A percentile compares a stretch with the other conserved stretches of the same genome.
Conservation (phyloP, 2,113 vertebrate species). For the Aepyceros melampus region DNA sequence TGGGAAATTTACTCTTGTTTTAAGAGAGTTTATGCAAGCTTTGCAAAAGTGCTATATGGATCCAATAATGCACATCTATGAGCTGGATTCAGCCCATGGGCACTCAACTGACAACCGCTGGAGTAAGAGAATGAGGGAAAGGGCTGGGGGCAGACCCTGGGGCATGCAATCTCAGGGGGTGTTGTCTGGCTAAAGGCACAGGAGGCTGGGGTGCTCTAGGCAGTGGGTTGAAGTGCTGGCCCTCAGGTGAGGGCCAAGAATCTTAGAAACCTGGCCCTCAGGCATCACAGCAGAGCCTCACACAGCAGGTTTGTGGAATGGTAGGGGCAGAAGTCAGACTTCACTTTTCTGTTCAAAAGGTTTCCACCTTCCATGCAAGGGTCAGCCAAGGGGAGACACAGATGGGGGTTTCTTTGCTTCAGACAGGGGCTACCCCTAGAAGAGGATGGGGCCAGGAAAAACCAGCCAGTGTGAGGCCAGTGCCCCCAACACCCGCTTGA, state of each 20-base stretch:
- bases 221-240: background rate
- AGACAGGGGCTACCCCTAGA: background rate
- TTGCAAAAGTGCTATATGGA: background rate
- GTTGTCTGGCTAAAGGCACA: background rate
- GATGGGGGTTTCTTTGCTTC: background rate
- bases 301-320: background rate
- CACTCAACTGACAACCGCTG: background rate
- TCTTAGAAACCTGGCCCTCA: background rate
- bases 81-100: background rate
- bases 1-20: background rate
- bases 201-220: background rate
- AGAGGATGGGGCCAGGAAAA: background rate
- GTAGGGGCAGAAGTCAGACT: background rate
- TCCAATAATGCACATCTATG: background rate
- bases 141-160: background rate
- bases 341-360: background rate
- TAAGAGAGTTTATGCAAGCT: background rate
- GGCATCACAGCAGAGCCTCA: background rate
- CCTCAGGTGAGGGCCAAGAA: fast-evolving
- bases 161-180: background rate
- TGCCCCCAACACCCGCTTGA: too few species aligned
- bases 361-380: background rate
- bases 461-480: background rate
- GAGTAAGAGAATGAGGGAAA: background rate
- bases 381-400: background rate